Base-by-base conservation (phyloP, 2,113 vertebrate species). In the Thoracochromis brauschi region DNA sequence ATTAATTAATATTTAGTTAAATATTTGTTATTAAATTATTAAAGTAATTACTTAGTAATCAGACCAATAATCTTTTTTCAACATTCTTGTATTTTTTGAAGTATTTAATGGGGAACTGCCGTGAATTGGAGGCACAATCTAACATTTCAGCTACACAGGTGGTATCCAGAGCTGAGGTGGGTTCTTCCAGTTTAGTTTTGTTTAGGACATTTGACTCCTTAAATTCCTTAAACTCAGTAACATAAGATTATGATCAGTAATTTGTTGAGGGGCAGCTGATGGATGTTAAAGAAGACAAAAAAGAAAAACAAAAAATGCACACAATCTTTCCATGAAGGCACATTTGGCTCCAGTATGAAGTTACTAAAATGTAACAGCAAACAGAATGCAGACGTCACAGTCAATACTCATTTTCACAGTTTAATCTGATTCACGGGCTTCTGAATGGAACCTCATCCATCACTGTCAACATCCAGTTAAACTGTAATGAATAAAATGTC, bases 341-440 rank as follows among this genome's bases (percentile, higher is more conserved):
- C 14, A 65, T 91, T 93, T 89, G 81, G 81, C 54, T 47, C 58
- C 24, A 40, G 65, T 4, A 40, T 73, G 29, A 88, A 63, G 53
- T 71, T 81, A 71, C 68, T 85, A 45, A 87, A 86, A 86, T 42
- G 79, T 87, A 82, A 85, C 87, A 90, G 85, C 71, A 91, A 85
- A 89, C 35, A 80, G 81, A 84, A 78, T 83, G 80, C 45, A 88
- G 84, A 92, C 87, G 63, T 88, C 82, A 49, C 80, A 88, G 85
- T 92, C 92, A 88, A 92, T 91, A 87, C n/a, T 58, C 51, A 92
- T 91, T 91, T 91, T 90, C 82, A 86, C 47, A 65, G 55, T 90
- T 91, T 89, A 88, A 91, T 91, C 85, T 89, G 90, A 95, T 94
- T 91, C 81, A 91, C 86, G 29, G 71, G 8, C 68, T 85, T 84